phyloP scores from a whole-genome alignment of 2,113 vertebrate genomes.

The Vireo altiloquus region DNA sequence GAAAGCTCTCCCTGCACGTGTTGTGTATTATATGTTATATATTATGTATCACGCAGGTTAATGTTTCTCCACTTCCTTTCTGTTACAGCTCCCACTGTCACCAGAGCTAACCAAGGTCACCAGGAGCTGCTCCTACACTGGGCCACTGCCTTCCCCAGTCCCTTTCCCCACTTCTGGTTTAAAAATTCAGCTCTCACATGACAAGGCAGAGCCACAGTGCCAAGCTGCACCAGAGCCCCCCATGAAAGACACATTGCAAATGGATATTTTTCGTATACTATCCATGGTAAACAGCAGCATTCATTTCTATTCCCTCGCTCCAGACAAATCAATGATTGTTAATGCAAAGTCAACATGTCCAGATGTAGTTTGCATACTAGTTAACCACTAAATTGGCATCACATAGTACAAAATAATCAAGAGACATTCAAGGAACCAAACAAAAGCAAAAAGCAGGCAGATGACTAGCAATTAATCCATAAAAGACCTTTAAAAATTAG shows the following conservation, averaged over 20 bases:
- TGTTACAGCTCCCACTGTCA: not conserved
- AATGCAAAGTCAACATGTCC: conserved; percentile 64
- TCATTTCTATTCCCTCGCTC: conserved; percentile 48
- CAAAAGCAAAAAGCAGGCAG: conserved; percentile 51
- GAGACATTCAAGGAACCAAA: conserved; percentile 52
- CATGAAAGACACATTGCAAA: not conserved
- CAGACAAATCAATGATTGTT: conserved; percentile 64
- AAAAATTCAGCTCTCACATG: not conserved
- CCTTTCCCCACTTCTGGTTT: not conserved
- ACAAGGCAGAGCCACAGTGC: not conserved
- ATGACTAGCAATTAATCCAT: conserved; percentile 59
- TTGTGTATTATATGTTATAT: not conserved
- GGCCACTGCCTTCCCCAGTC: not conserved
- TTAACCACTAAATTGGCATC: conserved; percentile 64
- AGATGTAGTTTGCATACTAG: conserved; percentile 63
- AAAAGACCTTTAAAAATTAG: conserved; percentile 45
- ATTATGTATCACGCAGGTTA: not conserved
- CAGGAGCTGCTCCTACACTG: not conserved
- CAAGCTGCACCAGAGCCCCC: not conserved
- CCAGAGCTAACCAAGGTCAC: not conserved
- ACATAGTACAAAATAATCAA: conserved; percentile 59
- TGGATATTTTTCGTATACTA: conserved; percentile 36
- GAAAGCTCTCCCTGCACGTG: not conserved
- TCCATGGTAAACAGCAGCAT: conserved; percentile 33
- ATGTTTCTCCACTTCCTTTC: not conserved